Conservation (phyloP, 2,888 invertebrate species). For the Hololepta plana region DNA sequence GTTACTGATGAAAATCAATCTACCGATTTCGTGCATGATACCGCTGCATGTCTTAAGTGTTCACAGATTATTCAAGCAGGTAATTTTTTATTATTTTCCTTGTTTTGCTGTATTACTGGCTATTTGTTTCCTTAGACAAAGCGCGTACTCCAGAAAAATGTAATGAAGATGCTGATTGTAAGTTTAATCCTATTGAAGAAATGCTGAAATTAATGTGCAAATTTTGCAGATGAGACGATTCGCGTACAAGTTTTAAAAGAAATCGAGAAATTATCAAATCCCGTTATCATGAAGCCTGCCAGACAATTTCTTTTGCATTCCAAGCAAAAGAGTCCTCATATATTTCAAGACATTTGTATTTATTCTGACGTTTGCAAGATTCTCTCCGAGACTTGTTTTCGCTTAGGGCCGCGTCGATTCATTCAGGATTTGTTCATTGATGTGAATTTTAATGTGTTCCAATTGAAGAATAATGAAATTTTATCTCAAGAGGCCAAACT, state of each 20-base stretch:
- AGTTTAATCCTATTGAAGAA: no score
- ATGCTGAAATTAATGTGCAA: no score
- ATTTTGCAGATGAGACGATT: background rate
- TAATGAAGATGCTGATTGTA: no score
- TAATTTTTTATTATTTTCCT: constrained; percentile 3
- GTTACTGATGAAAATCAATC: constrained; percentile 8
- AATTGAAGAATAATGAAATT: no score
- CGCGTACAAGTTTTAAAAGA: constrained; percentile 46
- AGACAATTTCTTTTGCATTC: constrained; percentile 62
- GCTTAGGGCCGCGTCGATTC: constrained; percentile 68
- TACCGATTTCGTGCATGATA: no score
- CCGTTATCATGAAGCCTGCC: constrained; percentile 60
- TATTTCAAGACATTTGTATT: constrained; percentile 73
- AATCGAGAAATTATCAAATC: constrained; percentile 58
- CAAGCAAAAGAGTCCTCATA: constrained; percentile 52
- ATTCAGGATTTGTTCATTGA: constrained; percentile 89
- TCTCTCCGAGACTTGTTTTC: constrained; percentile 61
- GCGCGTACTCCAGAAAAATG: no score
- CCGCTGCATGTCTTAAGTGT: no score
- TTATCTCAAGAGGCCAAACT: no score
- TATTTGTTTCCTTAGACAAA: no score
- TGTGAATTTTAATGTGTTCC: constrained; percentile 44
- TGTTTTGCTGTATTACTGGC: no score
- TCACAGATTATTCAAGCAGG: constrained; percentile 4
- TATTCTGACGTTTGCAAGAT: constrained; percentile 81